These are phyloP conservation scores for Drosophila nannoptera DNA, from an alignment of 1,140 invertebrate species.

Conservation along the genomic window DNA sequence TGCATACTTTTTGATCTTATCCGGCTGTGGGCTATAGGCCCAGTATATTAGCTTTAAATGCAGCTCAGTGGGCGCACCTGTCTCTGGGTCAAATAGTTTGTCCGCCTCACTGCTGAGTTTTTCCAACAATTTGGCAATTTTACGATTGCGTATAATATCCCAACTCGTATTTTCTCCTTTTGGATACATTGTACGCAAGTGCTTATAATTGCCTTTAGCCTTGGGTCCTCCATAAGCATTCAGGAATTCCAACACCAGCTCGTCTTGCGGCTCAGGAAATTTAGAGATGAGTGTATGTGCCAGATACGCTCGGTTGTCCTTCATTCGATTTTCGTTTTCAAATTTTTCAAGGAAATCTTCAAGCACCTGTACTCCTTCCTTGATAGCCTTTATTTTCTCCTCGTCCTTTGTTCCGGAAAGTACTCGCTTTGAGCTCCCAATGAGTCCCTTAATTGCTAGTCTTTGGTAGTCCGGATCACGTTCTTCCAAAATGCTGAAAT, in stretches of 20 bases:
- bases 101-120: slow-evolving; percentile 79
- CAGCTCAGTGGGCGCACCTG: slow-evolving; percentile 81
- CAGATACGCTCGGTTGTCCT: slow-evolving; percentile 83
- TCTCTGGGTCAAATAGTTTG: slow-evolving; percentile 81
- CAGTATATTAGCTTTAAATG: slow-evolving; percentile 83
- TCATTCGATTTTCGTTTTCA: slow-evolving; percentile 82
- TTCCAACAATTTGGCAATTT: slow-evolving; percentile 81
- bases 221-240: slow-evolving; percentile 71
- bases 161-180: slow-evolving; percentile 81
- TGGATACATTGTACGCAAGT: slow-evolving; percentile 82
- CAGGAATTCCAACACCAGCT: slow-evolving; percentile 66
- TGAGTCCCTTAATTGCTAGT: slow-evolving; percentile 83
- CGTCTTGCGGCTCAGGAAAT: slow-evolving; percentile 74
- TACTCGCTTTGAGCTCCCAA: slow-evolving; percentile 83
- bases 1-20: slow-evolving; percentile 79
- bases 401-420: slow-evolving; percentile 84
- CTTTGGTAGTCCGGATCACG: slow-evolving; percentile 85
- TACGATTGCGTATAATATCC: slow-evolving; percentile 83
- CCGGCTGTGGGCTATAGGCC: slow-evolving; percentile 83
- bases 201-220: slow-evolving; percentile 84
- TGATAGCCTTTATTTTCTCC: slow-evolving; percentile 84
- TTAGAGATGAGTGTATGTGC: slow-evolving; percentile 48
- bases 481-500: slow-evolving; percentile 81
- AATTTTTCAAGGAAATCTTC: slow-evolving; percentile 84
- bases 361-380: slow-evolving; percentile 83